Evolutionary conservation across 2,888 invertebrate species (phyloP), one percentile per base, ranked within the genome.

Genomic region (Drosophila greeni): DNA sequence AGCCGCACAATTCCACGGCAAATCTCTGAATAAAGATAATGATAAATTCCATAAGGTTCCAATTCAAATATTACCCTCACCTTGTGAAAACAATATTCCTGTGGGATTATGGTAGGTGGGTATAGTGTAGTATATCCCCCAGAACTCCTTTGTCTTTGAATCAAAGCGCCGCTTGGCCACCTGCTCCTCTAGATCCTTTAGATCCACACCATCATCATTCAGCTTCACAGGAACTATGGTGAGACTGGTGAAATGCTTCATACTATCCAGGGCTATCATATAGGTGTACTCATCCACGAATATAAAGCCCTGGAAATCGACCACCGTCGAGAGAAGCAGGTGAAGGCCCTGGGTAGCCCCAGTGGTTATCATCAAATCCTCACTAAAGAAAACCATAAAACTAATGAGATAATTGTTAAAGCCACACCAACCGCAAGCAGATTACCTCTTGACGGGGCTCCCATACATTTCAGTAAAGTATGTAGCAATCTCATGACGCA

Each of bases 251-350:
- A 92, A 92, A 70, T 91, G 90, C 60, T 88, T 87, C 66, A 93
- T 90, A 12, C 88, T 86, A 36, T 91, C 90, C 24, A 92, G 83
- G 3, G 91, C 92, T 65, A 91, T 90, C 90, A 92, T 92, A 74
- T 92, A 93, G 1, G 92, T 91, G 14, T 91, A 91, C 83, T 93
- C 92, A 76, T 93, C 93, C 11, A 92, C 91, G 84, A 92, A 92
- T 52, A 93, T 90, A 11, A 90, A 86, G 2, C 91, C 91, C 45
- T 90, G 87, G 3, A 91, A 88, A 24, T 90, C 89, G 20, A 92
- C 73, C n/a, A 92, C 74, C 1, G 90, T 90, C n/a, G 90, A 90
- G 8, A 92, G 74, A 42, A 91, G 83, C 37, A 92, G 75, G 76
- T 91, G 91, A 3, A 93, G 76, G 0, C 92, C 93, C 68, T 92